Conservation (phyloP, 2,113 vertebrate genomes). For the Bungarus multicinctus region DNA sequence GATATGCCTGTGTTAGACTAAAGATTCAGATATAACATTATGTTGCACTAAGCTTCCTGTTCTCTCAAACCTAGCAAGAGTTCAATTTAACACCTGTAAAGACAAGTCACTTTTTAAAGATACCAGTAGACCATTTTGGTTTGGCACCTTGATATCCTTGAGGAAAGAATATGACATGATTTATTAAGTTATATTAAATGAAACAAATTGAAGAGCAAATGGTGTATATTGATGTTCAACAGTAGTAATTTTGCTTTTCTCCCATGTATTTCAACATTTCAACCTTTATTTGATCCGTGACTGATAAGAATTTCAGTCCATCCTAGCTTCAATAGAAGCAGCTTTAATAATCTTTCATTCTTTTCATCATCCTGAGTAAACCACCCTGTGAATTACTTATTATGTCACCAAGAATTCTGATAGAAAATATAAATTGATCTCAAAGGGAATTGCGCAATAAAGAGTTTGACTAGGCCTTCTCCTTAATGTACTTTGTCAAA, state of each 20-base stretch:
- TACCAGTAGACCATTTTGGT: not conserved
- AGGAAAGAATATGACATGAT: not conserved
- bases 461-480: slow-evolving; percentile 2
- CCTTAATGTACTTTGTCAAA: slow-evolving; percentile 12
- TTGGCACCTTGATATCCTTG: not conserved
- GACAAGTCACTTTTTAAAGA: not conserved
- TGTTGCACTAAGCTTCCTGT: not conserved
- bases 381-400: not conserved
- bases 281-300: not conserved
- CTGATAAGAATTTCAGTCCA: slow-evolving; percentile 21
- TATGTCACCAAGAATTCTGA: slow-evolving; percentile 7
- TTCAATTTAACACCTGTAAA: not conserved
- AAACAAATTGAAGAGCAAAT: slow-evolving; percentile 5
- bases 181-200: not conserved
- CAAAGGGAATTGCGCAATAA: slow-evolving; percentile 26
- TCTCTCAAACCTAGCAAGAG: not conserved
- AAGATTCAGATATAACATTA: not conserved
- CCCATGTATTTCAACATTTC: not conserved
- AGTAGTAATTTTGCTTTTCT: not conserved
- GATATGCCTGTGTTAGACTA: not conserved
- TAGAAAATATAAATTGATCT: slow-evolving; percentile 25
- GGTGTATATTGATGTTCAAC: slow-evolving; percentile 15
- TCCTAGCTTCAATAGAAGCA: slow-evolving; percentile 26
- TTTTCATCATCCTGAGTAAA: not conserved
- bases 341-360: slow-evolving; percentile 39